Evolutionary conservation across 2,797 vertebrate genomes (phyloP).

Genomic region (Orestias chungarensis): DNA sequence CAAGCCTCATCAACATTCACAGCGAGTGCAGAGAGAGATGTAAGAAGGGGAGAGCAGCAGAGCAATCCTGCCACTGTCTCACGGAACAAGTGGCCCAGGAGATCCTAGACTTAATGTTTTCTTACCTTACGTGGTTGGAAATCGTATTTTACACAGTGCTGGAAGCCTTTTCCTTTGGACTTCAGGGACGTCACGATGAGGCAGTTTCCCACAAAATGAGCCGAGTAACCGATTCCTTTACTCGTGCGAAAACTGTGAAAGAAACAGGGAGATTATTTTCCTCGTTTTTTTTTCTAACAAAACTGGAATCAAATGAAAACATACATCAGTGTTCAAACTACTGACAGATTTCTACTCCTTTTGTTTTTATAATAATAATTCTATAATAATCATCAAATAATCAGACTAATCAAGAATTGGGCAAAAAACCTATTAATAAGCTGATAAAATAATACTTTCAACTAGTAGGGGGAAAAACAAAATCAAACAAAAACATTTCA

Average conservation of each 20-base stretch:
- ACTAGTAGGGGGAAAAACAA: neutral
- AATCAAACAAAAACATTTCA: neutral
- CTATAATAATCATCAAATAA: neutral
- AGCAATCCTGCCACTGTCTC: slow-evolving; percentile 20
- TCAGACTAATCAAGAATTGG: neutral
- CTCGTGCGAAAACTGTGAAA: slow-evolving; percentile 93
- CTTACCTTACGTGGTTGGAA: slow-evolving; percentile 97
- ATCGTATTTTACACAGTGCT: slow-evolving; percentile 99
- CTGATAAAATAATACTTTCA: neutral
- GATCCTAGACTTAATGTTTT: slow-evolving; percentile 10
- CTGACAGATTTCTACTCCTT: neutral
- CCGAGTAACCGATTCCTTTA: slow-evolving; percentile 98
- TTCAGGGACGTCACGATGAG: slow-evolving; percentile 97
- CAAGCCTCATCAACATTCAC: slow-evolving; percentile 56
- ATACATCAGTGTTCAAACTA: neutral
- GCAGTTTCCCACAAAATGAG: slow-evolving; percentile 99
- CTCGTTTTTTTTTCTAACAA: neutral
- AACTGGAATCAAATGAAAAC: neutral
- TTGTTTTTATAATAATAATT: neutral
- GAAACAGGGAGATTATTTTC: slow-evolving; percentile 13
- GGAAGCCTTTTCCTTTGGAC: slow-evolving; percentile 99
- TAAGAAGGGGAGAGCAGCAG: slow-evolving; percentile 15
- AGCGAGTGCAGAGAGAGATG: slow-evolving; percentile 26
- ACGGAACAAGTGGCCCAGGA: slow-evolving; percentile 33
- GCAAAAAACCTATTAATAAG: neutral